These are phyloP conservation scores for Nylanderia fulva DNA, from an alignment of 1,140 invertebrate species.

Conservation along the genomic window DNA sequence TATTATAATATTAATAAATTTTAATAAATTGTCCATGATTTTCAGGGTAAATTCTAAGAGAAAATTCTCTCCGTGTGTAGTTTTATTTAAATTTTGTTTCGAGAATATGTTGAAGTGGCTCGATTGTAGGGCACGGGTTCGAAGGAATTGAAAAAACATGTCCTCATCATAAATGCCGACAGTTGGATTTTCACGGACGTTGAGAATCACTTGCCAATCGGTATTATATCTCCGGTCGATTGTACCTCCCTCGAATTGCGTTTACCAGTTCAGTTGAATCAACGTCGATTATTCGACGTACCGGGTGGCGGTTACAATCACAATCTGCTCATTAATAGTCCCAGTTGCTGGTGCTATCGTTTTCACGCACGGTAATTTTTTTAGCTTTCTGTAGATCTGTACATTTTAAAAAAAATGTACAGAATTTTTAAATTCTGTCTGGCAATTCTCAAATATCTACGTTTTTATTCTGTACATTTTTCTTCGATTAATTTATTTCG, in stretches of 20 bases:
- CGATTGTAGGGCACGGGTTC: constrained; percentile 75
- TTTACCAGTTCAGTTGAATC: constrained; percentile 85
- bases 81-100: not conserved
- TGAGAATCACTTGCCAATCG: constrained; percentile 74
- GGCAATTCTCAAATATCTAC: too few relatives aligned
- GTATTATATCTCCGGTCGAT: constrained; percentile 87
- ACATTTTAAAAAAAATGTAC: too few relatives aligned
- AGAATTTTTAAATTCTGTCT: too few relatives aligned
- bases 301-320: constrained; percentile 90
- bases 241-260: constrained; percentile 91
- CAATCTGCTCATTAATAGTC: constrained; percentile 90
- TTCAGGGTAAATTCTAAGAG: too few relatives aligned
- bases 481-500: not conserved
- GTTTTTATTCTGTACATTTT: too few relatives aligned
- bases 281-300: constrained; percentile 83
- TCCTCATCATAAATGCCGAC: constrained; percentile 86
- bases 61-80: too few relatives aligned
- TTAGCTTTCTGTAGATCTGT: not conserved
- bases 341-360: constrained; percentile 72
- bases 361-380: constrained; percentile 77
- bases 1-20: too few relatives aligned
- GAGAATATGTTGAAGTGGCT: not conserved
- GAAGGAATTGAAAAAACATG: constrained; percentile 86
- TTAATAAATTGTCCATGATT: too few relatives aligned
- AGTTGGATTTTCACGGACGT: constrained; percentile 85